Evolutionary conservation across 2,113 vertebrate genomes (phyloP).

Genomic region (Lepus europaeus): DNA sequence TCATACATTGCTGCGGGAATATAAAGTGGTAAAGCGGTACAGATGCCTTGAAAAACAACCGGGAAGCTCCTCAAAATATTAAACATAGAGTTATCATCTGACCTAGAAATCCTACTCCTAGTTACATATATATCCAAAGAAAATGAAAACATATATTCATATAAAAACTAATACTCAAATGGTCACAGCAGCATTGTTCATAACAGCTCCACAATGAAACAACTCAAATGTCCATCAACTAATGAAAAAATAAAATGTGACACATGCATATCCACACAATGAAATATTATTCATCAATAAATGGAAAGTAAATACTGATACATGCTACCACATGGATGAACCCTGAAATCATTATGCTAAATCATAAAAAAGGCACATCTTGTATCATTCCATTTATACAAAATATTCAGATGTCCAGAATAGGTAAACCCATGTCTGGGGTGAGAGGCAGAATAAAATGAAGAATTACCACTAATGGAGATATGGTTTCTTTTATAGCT

Average conservation of each 20-base stretch:
- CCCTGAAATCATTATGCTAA: not conserved
- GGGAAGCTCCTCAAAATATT: not conserved
- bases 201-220: slow-evolving; percentile 1
- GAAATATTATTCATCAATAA: slow-evolving; percentile 4
- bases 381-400: not conserved
- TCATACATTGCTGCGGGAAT: not conserved
- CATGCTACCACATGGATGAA: not conserved
- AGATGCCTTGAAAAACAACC: not conserved
- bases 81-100: not conserved
- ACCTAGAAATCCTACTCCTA: slow-evolving; percentile 13
- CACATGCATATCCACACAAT: not conserved
- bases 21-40: not conserved
- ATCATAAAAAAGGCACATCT: not conserved
- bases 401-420: slow-evolving; percentile 25
- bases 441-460: not conserved
- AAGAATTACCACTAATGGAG: not conserved
- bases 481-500: not conserved
- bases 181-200: slow-evolving; percentile 38
- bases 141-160: slow-evolving; percentile 26
- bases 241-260: not conserved
- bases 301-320: not conserved
- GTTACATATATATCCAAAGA: not conserved
- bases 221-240: not conserved
- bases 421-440: not conserved
- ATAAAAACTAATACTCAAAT: not conserved